phyloP scores from a whole-genome alignment of 2,888 invertebrate genomes.

The Calliphora vomitoria region DNA sequence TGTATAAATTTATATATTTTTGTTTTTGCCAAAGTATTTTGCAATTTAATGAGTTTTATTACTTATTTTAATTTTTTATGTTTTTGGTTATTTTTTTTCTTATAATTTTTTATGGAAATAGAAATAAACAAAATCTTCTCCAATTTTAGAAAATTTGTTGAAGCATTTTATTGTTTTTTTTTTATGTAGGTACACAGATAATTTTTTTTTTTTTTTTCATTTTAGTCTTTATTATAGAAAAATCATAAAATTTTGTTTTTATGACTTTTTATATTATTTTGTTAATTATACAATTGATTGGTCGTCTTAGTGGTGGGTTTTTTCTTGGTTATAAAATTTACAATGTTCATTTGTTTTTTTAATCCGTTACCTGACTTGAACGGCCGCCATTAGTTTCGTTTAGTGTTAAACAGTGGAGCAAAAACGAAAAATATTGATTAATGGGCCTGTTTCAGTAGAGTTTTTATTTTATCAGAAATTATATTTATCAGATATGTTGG shows the following conservation, averaged over 20 bases:
- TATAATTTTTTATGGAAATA: not conserved
- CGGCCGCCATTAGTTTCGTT: not conserved
- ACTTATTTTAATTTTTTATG: conserved; percentile 22
- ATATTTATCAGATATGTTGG: too few species aligned
- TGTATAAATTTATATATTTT: not conserved
- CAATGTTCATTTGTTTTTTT: not conserved
- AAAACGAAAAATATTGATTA: not conserved
- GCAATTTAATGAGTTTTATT: conserved; percentile 54
- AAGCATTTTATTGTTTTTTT: conserved; percentile 8
- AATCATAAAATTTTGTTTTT: conserved; percentile 40
- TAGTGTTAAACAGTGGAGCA: conserved; percentile 5
- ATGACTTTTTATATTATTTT: conserved; percentile 15
- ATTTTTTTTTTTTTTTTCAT: conserved; percentile 9
- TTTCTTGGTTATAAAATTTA: conserved; percentile 35
- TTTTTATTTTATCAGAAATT: too few species aligned
- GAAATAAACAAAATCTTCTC: not conserved
- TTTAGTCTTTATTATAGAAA: conserved; percentile 34
- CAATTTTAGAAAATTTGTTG: not conserved
- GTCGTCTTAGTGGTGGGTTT: conserved; percentile 26
- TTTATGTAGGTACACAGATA: not conserved
- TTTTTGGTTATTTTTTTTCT: conserved; percentile 13
- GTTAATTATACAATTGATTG: conserved; percentile 30
- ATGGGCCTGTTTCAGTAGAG: too few species aligned
- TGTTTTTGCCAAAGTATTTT: conserved; percentile 40
- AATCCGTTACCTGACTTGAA: not conserved